Evolutionary conservation across 2,888 invertebrate genomes (phyloP).

Genomic region (Lithophane socia): DNA sequence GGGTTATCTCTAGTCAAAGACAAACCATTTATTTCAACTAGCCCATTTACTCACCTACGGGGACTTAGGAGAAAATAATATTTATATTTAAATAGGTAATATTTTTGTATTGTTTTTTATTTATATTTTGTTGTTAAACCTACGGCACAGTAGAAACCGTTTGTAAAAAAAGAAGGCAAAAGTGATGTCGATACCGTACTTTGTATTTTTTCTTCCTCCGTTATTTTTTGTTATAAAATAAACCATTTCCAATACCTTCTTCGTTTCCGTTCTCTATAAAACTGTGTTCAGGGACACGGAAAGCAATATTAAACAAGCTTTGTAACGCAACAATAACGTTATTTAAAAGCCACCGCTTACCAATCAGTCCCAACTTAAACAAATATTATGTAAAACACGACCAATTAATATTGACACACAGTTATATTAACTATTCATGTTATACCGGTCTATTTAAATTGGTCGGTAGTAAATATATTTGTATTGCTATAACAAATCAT

Average conservation of each 20-base stretch:
- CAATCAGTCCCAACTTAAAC: slow-evolving; percentile 56
- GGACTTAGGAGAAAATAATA: background rate
- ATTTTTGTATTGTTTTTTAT: too few relatives aligned
- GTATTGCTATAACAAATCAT: slow-evolving; percentile 66
- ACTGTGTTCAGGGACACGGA: slow-evolving; percentile 49
- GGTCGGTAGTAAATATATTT: slow-evolving; percentile 62
- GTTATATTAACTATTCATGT: slow-evolving; percentile 30
- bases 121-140: too few relatives aligned
- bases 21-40: background rate
- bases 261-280: background rate
- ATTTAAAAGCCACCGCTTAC: slow-evolving; percentile 51
- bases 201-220: background rate
- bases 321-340: slow-evolving; percentile 50
- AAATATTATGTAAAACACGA: slow-evolving; percentile 58
- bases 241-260: background rate
- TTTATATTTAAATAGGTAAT: too few relatives aligned
- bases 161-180: background rate
- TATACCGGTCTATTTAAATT: slow-evolving; percentile 53
- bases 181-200: background rate
- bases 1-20: background rate
- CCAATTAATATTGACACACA: slow-evolving; percentile 59
- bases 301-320: slow-evolving; percentile 59
- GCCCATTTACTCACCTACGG: background rate
- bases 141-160: background rate
- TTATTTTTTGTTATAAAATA: background rate